Evolutionary conservation across 2,888 invertebrate species (phyloP).

Genomic region (Enchytraeus crypticus): DNA sequence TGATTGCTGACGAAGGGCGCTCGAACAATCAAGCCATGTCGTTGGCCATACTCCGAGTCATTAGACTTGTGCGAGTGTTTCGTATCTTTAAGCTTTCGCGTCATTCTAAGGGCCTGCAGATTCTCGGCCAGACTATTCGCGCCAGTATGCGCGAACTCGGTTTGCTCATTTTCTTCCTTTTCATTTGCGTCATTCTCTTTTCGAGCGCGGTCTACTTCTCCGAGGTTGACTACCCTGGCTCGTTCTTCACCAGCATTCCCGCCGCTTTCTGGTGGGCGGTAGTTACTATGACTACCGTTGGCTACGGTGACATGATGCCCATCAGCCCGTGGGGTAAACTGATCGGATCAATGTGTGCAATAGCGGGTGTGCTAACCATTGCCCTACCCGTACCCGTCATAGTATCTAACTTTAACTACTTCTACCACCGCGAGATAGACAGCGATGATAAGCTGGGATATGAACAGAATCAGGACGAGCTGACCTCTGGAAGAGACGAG

Average conservation of each 20-base stretch:
- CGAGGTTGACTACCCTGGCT: slow-evolving; percentile 79
- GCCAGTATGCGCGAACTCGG: slow-evolving; percentile 99
- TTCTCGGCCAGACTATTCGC: slow-evolving; percentile 93
- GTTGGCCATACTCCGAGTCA: slow-evolving; percentile 91
- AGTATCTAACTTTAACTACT: too few relatives aligned
- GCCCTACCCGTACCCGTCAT: too few relatives aligned
- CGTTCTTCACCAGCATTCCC: slow-evolving; percentile 89
- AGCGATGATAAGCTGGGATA: too few relatives aligned
- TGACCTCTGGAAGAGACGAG: too few relatives aligned
- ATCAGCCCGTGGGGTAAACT: slow-evolving; percentile 89
- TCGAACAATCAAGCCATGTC: slow-evolving; percentile 36
- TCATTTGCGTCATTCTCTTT: slow-evolving; percentile 94
- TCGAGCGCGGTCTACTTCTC: slow-evolving; percentile 92
- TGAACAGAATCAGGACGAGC: too few relatives aligned
- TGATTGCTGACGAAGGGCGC: slow-evolving; percentile 77
- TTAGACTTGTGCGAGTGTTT: slow-evolving; percentile 97
- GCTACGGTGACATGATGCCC: slow-evolving; percentile 99
- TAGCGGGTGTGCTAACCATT: too few relatives aligned
- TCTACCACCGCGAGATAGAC: too few relatives aligned
- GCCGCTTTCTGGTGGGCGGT: slow-evolving; percentile 88
- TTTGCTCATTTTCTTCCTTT: slow-evolving; percentile 98
- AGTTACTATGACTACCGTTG: slow-evolving; percentile 96
- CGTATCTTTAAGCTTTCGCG: slow-evolving; percentile 98
- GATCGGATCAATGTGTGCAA: slow-evolving; percentile 94
- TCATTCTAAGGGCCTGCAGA: slow-evolving; percentile 98